Conservation (phyloP, 1,140 invertebrate species). For the Monomorium pharaonis region DNA sequence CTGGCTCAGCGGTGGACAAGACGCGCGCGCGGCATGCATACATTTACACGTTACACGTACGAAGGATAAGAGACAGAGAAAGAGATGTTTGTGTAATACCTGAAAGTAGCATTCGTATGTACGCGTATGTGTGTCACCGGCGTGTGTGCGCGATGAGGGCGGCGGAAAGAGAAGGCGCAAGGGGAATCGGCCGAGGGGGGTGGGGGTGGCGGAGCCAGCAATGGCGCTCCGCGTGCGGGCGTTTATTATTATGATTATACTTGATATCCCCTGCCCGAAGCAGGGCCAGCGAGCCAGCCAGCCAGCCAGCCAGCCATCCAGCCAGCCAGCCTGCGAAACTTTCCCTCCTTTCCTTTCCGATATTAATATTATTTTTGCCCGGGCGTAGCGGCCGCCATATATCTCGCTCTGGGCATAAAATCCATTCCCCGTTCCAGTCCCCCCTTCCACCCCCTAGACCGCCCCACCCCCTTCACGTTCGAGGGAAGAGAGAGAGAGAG, state of each 20-base stretch:
- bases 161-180: slow-evolving; percentile 42
- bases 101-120: slow-evolving; percentile 66
- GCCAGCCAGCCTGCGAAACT: slow-evolving; percentile 82
- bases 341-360: slow-evolving; percentile 85
- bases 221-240: slow-evolving; percentile 82
- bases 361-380: slow-evolving; percentile 86
- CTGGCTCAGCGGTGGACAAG: slow-evolving; percentile 68
- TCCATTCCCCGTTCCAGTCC: slow-evolving; percentile 83
- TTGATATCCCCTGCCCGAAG: slow-evolving; percentile 85
- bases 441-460: slow-evolving; percentile 71
- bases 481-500: slow-evolving; percentile 69
- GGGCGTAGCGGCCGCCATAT: slow-evolving; percentile 85
- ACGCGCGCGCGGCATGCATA: slow-evolving; percentile 39
- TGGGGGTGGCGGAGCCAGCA: slow-evolving; percentile 79
- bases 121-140: slow-evolving; percentile 51
- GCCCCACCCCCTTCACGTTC: slow-evolving; percentile 76
- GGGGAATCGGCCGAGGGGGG: slow-evolving; percentile 52
- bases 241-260: slow-evolving; percentile 85
- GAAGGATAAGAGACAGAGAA: slow-evolving; percentile 7
- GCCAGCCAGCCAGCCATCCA: slow-evolving; percentile 57
- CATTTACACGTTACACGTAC: not conserved
- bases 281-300: slow-evolving; percentile 81
- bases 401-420: slow-evolving; percentile 85
- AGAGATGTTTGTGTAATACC: slow-evolving; percentile 68
- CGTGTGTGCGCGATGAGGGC: slow-evolving; percentile 69